Percentiles rank a stretch among this genome's conserved stretches.
Conservation (phyloP, 1,140 invertebrate species). For the Drosophila sucinea region DNA sequence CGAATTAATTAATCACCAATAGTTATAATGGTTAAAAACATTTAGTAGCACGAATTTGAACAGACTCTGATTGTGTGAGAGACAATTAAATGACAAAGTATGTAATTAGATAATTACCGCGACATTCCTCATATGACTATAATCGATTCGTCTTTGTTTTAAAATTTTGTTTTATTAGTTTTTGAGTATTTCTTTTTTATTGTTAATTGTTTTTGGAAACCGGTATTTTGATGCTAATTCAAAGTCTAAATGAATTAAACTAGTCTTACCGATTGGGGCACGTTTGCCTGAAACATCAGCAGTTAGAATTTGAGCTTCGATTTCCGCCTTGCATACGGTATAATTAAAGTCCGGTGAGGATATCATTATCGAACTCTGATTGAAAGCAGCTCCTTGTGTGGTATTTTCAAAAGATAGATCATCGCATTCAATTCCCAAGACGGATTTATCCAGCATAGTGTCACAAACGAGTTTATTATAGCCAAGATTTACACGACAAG, state of each 20-base stretch:
- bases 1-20: constrained; percentile 52
- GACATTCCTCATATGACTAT: not conserved
- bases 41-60: constrained; percentile 2
- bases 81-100: constrained; percentile 5
- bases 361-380: constrained; percentile 38
- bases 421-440: constrained; percentile 75
- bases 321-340: constrained; percentile 82
- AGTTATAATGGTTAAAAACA: constrained; percentile 28
- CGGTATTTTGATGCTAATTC: constrained; percentile 42
- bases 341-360: constrained; percentile 61
- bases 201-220: constrained; percentile 55
- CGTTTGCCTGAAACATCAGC: constrained; percentile 84
- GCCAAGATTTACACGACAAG: constrained; percentile 86
- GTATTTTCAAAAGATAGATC: constrained; percentile 75
- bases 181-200: constrained; percentile 14
- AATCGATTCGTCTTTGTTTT: constrained; percentile 9
- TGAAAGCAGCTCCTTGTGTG: constrained; percentile 56
- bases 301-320: constrained; percentile 85
- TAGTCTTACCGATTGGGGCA: constrained; percentile 71
- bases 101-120: constrained; percentile 5
- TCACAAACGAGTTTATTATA: constrained; percentile 85
- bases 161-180: not conserved
- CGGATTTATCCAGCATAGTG: constrained; percentile 83
- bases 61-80: not conserved
- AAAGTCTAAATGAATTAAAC: constrained; percentile 29